phyloP scores from a whole-genome alignment of 2,888 invertebrate species.

The Macrosoma leucophasiata region DNA sequence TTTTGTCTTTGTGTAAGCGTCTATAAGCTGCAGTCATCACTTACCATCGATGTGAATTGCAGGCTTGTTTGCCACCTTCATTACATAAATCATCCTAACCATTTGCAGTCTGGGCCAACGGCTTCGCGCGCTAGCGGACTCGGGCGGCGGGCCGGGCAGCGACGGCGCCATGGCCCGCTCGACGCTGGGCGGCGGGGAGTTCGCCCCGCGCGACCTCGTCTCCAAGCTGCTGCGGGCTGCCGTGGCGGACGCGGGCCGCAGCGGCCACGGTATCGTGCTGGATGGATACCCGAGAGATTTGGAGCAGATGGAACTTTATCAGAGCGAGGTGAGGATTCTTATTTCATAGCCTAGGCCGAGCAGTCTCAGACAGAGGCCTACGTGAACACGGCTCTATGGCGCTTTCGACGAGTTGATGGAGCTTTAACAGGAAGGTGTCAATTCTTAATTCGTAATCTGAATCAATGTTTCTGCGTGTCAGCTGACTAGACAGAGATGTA shows the following conservation, averaged over 20 bases:
- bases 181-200: slow-evolving; percentile 85
- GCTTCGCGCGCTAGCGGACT: slow-evolving; percentile 83
- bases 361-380: too few species aligned
- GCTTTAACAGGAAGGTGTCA: too few species aligned
- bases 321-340: slow-evolving; percentile 84
- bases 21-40: too few species aligned
- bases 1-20: too few species aligned
- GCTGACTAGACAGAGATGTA: too few species aligned
- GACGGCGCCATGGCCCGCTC: slow-evolving; percentile 81
- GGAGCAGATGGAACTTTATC: slow-evolving; percentile 91
- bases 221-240: slow-evolving; percentile 84
- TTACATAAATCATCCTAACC: neutral
- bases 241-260: slow-evolving; percentile 71
- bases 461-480: too few species aligned
- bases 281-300: slow-evolving; percentile 96
- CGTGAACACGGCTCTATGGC: too few species aligned
- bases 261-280: slow-evolving; percentile 87
- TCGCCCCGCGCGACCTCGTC: slow-evolving; percentile 86
- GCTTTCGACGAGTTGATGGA: too few species aligned
- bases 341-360: too few species aligned
- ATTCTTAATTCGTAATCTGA: too few species aligned
- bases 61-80: neutral
- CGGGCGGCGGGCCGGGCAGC: slow-evolving; percentile 76
- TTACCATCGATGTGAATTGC: too few species aligned
- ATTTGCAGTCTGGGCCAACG: slow-evolving; percentile 82